Conservation (phyloP, 1,140 invertebrate genomes). For the Drosophila watanabei region DNA sequence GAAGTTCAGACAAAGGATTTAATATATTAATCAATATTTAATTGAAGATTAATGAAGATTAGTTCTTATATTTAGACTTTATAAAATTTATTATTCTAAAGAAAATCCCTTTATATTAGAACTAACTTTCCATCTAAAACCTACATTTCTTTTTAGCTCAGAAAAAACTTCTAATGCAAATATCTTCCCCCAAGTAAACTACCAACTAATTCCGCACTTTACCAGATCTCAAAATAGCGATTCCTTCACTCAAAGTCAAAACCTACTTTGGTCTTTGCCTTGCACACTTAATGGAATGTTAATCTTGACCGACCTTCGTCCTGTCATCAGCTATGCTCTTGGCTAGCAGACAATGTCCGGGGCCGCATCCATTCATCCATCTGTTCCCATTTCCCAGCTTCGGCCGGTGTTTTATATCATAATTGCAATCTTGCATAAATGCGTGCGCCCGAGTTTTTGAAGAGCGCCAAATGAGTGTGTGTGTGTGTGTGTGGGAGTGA, state of each 20-base stretch:
- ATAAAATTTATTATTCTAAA: no score
- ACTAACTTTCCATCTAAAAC: neutral
- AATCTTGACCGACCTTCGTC: conserved; percentile 35
- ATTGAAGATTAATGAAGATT: neutral
- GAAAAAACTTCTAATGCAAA: neutral
- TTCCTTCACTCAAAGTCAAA: neutral
- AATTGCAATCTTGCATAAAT: conserved; percentile 81
- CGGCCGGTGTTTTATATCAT: conserved; percentile 76
- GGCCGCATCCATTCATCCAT: conserved; percentile 22
- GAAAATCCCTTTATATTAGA: neutral
- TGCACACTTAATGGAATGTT: conserved; percentile 19
- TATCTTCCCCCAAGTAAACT: neutral
- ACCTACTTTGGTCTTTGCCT: neutral
- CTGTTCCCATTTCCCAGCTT: conserved; percentile 29
- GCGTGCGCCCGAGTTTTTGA: conserved; percentile 59
- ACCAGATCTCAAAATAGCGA: neutral
- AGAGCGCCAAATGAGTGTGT: conserved; percentile 35
- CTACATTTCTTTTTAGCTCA: no score
- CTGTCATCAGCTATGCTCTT: conserved; percentile 45
- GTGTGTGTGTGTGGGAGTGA: no score
- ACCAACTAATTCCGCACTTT: neutral
- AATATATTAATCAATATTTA: neutral
- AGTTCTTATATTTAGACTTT: no score
- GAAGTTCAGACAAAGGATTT: neutral
- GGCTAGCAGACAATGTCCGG: conserved; percentile 24